Evolutionary conservation across 92 coral and sea anemone genomes (phyloP).

Genomic region (Phenganax subtilis): DNA sequence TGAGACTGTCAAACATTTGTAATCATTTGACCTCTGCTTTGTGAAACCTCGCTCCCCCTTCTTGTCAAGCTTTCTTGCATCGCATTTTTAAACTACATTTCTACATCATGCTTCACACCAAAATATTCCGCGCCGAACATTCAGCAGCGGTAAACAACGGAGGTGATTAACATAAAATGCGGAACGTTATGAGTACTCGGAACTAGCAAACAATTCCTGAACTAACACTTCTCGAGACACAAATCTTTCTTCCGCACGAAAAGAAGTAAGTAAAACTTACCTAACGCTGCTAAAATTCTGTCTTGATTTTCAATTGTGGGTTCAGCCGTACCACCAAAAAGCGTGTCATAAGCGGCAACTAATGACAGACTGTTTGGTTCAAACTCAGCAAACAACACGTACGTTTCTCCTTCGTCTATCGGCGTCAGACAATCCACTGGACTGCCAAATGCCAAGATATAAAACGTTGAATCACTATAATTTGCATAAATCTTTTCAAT

Average conservation of each 20-base stretch:
- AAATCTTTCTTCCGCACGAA: conserved; percentile 16
- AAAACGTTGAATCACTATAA: conserved; percentile 57
- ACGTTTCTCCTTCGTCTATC: conserved; percentile 63
- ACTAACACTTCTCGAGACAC: conserved; percentile 14
- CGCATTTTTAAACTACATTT: no score
- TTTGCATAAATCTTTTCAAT: conserved; percentile 62
- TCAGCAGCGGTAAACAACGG: neutral
- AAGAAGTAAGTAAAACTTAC: conserved; percentile 47
- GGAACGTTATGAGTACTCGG: conserved; percentile 17
- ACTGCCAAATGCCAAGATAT: conserved; percentile 82
- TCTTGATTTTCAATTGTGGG: conserved; percentile 67
- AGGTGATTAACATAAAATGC: conserved; percentile 31
- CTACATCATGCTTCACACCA: neutral
- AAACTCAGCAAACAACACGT: conserved; percentile 66
- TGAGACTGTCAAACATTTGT: conserved; percentile 31
- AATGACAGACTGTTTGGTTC: conserved; percentile 56
- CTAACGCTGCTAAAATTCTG: conserved; percentile 63
- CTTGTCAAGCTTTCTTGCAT: no score
- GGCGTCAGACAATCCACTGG: conserved; percentile 58
- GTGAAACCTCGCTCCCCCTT: no score
- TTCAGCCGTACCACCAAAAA: conserved; percentile 75
- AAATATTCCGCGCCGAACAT: neutral
- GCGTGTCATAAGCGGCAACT: conserved; percentile 68
- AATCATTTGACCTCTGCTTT: conserved; percentile 12
- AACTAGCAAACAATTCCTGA: conserved; percentile 24